These are phyloP conservation scores for Dipodomys stephensi DNA, from an alignment of 2,113 vertebrate genomes.

Conservation along the genomic window DNA sequence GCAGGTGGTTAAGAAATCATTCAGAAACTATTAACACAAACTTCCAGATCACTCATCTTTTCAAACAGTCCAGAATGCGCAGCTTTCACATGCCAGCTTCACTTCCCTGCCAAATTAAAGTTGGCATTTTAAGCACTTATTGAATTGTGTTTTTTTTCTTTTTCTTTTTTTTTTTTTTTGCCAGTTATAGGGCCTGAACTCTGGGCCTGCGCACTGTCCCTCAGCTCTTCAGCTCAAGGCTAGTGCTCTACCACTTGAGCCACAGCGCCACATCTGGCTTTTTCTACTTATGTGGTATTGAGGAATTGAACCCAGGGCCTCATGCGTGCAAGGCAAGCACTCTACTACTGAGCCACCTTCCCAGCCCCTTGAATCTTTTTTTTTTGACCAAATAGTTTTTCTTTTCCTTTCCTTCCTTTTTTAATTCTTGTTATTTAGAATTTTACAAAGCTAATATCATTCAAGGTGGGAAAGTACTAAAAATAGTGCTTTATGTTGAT, in stretches of 20 bases:
- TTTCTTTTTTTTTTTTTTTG: not conserved
- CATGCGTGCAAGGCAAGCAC: no score
- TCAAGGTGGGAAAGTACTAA: not conserved
- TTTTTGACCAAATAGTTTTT: not conserved
- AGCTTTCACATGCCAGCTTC: constrained; percentile 13
- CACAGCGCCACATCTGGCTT: no score
- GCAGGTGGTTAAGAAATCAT: constrained; percentile 42
- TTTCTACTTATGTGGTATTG: no score
- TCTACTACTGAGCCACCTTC: no score
- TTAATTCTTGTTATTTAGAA: constrained; percentile 10
- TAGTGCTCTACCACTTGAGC: no score
- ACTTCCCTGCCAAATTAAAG: constrained; percentile 47
- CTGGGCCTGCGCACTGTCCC: no score
- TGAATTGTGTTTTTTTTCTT: not conserved
- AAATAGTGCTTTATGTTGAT: not conserved
- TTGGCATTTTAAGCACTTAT: constrained; percentile 40
- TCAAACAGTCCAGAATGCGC: constrained; percentile 18
- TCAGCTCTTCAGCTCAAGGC: no score
- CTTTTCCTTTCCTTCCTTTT: not conserved
- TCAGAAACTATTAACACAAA: not conserved
- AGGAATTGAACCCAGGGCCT: no score
- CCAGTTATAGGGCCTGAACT: no score
- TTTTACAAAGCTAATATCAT: constrained; percentile 51
- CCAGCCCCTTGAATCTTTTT: not conserved
- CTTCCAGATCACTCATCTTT: constrained; percentile 39